Percentiles rank a stretch among this genome's conserved stretches.
Conservation (phyloP, 2,113 vertebrate genomes). For the Nannobrachium achirus region DNA sequence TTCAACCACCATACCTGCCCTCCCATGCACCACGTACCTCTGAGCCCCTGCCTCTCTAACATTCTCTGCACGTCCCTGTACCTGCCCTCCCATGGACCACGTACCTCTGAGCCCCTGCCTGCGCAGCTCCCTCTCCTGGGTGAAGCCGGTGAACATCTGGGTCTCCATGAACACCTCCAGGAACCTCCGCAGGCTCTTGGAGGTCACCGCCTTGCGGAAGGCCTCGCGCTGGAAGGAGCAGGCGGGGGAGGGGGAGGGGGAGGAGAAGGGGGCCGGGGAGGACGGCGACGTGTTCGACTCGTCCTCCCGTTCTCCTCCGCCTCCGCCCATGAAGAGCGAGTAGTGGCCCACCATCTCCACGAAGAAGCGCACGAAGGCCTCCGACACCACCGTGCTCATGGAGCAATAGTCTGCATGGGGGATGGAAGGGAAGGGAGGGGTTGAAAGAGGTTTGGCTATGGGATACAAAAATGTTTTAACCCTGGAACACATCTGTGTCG, state of each 20-base stretch:
- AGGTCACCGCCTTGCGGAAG: constrained; percentile 92
- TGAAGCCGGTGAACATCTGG: constrained; percentile 92
- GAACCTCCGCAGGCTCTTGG: constrained; percentile 91
- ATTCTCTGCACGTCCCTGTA: too few relatives aligned
- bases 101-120: constrained; percentile 89
- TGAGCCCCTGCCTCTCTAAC: too few relatives aligned
- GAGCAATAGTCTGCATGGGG: constrained; percentile 79
- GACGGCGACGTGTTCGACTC: constrained; percentile 77
- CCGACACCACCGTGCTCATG: constrained; percentile 89
- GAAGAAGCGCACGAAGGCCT: constrained; percentile 97
- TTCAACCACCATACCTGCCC: too few relatives aligned
- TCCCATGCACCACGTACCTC: too few relatives aligned
- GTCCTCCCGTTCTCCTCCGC: constrained; percentile 82
- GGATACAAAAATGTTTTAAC: not conserved
- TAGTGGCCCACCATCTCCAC: constrained; percentile 88
- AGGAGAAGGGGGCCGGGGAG: constrained; percentile 56
- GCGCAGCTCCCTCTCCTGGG: constrained; percentile 91
- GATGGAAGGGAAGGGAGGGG: not conserved
- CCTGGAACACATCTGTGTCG: too few relatives aligned
- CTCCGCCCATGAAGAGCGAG: constrained; percentile 85
- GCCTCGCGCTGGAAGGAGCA: constrained; percentile 83
- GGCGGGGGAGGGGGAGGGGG: constrained; percentile 28
- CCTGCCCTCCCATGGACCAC: too few relatives aligned
- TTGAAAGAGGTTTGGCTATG: not conserved
- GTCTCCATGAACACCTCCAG: constrained; percentile 98